Evolutionary conservation across 2,113 vertebrate genomes (phyloP), one percentile per base, ranked within the genome.

Genomic region (Ameiurus melas): DNA sequence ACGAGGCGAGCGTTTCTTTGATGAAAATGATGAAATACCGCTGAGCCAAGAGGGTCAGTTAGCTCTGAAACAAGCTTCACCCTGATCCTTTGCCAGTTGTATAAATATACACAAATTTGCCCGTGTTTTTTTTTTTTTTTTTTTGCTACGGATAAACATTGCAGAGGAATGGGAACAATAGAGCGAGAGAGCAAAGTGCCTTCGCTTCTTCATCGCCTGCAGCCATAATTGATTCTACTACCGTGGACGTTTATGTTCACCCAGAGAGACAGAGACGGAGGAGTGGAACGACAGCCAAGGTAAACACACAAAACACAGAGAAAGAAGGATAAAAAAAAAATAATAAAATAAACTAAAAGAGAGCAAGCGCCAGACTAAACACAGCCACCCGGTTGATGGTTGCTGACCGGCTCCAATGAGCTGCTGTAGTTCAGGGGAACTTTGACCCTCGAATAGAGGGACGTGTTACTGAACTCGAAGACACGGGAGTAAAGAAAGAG

Each of bases 221-320:
- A 80, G 83, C 75, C 75, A 71, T 89, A 84, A 89, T 89, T 89
- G 83, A 89, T 89, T 85, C 84, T 70, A 55, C 88, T 85, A 78
- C 83, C 14, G 27, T 62, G 83, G 88, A 89, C 83, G 75, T 70
- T 85, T 62, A 66, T 60, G 83, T 68, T 85, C 77, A 53, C 83
- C 71, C 79, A n/a, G 85, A 84, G 83, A 86, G 75, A 60, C 55
- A 84, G 85, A 83, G 58, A 62, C 30, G 30, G 88, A 79, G 64
- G 53, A 80, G 57, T 51, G 68, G 27, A 86, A 43, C 22, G 57
- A 36, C 39, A 78, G 64, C 77, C 58, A 85, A 64, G 16, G 80
- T 53, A 90, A 87, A 91, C 84, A 83, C 58, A 27, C 64, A 73
- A 43, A 14, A 20, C 27, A 43, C 30, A 68, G 57, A 83, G 10